Base-by-base conservation (phyloP, 2,797 vertebrate genomes). In the Leptatherina wallacei region DNA sequence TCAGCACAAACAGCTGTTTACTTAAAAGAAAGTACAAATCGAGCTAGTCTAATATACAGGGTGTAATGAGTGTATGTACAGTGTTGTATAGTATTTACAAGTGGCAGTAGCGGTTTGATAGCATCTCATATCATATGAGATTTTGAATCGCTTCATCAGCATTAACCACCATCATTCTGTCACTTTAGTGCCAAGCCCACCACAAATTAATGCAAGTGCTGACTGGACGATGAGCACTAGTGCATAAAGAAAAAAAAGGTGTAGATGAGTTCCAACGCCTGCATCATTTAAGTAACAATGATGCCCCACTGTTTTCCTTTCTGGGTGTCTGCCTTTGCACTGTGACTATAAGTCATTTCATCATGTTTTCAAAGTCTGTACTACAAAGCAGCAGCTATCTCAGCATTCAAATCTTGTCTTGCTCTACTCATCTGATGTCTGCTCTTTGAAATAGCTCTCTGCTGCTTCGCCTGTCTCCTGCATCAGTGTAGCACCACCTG, bases 71-170 rank as follows among this genome's bases (percentile, higher is more conserved):
- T 35, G 24, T 89, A 83, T 88, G 63, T 92, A 87, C 86, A 88
- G 66, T 64, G 22, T 73, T 75, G 18, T 68, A 70, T 69, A 36
- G 30, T 91, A 88, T 92, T 67, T 86, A 89, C 88, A 89, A 66
- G 67, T 66, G 38, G 56, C 77, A 59, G 68, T n/a, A 22, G 22
- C 75, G 49, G 65, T 80, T 69, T 67, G 65, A 80, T 81, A 77
- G 65, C 78, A 83, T 74, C 61, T 76, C 63, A 61, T 62, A 61
- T 77, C 68, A 56, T 36, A 54, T 35, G 30, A 55, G 58, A 71
- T 38, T 57, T 63, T 56, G 32, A 66, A 76, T 78, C 65, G 33
- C 35, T n/a, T 30, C 29, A 14, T 71, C 3, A 68, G 16, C 60
- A 20, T 35, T 54, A 36, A 51, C 57, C 32, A 47, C 10, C 6